Base-by-base conservation (phyloP, 2,888 invertebrate genomes). In the Dascillus cervinus region DNA sequence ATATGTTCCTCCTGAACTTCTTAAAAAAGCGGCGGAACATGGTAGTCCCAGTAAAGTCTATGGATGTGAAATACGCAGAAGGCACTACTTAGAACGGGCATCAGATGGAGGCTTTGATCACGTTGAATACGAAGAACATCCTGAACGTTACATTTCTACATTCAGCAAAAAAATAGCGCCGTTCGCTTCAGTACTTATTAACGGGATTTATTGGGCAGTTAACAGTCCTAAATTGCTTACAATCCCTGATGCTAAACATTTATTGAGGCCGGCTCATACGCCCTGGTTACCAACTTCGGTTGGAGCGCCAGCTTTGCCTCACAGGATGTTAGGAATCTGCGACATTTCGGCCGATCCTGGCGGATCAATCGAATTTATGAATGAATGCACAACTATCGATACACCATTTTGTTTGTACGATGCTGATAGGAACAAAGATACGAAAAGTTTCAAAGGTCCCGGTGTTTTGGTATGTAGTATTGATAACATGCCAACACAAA, bases 271-370 rank as follows among this genome's bases (percentile, higher is more conserved):
- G 0, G 82, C 88, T 0, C 79, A 87, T 48, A 87, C 89, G 0
- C 96, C 96, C 0, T 96, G 96, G 96, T 62, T 95, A 29, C 90
- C 91, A 1, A 83, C 82, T 14, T 87, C 88, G 43, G 75, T 84
- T 30, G 91, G 92, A 1, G 84, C 89, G 0, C 92, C 92, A 0
- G 79, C 86, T 0, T 62, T 92, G 25, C 91, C 92, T 0, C 90
- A 91, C 58, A 72, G 94, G 42, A 86, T 97, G 78, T 68, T 98
- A 41, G 89, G 82, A 3, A 92, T 99, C 53, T 97, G 97, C 62
- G 98, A 99, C 61, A 97, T 99, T 53, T 95, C 94, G 0, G 98
- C 98, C 0, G 98, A 99, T 67, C 98, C 98, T 0, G 96, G 97
- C 1, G 94, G 95, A 34, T 50, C 49, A 8, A 49, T 49, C 34